phyloP scores from a whole-genome alignment of 2,113 vertebrate genomes.

The Erythrolamprus reginae region DNA sequence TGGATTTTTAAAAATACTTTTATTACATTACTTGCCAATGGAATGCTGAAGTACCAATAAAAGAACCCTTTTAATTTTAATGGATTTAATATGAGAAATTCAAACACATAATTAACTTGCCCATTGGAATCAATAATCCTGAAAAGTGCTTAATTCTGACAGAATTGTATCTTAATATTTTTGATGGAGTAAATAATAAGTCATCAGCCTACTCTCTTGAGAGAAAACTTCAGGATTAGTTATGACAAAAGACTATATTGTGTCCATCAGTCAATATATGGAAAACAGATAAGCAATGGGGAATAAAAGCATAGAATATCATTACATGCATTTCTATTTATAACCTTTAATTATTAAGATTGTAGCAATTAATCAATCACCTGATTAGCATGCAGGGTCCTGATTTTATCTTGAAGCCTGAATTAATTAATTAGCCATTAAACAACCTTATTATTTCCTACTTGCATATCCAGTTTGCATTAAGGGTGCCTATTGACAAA shows the following conservation, averaged over 20 bases:
- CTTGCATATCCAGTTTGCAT: slow-evolving; percentile 56
- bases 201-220: slow-evolving; percentile 50
- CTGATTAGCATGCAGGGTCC: slow-evolving; percentile 73
- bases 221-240: slow-evolving; percentile 49
- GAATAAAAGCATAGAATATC: slow-evolving; percentile 69
- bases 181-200: slow-evolving; percentile 43
- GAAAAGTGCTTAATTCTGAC: background rate
- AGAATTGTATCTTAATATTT: slow-evolving; percentile 28
- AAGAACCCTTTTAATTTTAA: background rate
- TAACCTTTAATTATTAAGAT: slow-evolving; percentile 77
- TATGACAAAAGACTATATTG: slow-evolving; percentile 52
- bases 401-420: slow-evolving; percentile 71
- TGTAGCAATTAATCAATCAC: slow-evolving; percentile 80
- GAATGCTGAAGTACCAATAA: background rate
- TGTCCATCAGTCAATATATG: slow-evolving; percentile 60
- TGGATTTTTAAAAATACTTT: background rate
- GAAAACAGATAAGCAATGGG: slow-evolving; percentile 64
- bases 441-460: slow-evolving; percentile 72
- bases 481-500: slow-evolving; percentile 60
- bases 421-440: slow-evolving; percentile 77
- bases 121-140: background rate
- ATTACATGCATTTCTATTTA: slow-evolving; percentile 73
- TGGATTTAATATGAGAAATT: background rate
- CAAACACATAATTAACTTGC: background rate
- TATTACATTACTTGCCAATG: background rate